Percentiles rank a stretch among this genome's conserved stretches.
Conservation (phyloP, 1,140 invertebrate species). For the Atta cephalotes region DNA sequence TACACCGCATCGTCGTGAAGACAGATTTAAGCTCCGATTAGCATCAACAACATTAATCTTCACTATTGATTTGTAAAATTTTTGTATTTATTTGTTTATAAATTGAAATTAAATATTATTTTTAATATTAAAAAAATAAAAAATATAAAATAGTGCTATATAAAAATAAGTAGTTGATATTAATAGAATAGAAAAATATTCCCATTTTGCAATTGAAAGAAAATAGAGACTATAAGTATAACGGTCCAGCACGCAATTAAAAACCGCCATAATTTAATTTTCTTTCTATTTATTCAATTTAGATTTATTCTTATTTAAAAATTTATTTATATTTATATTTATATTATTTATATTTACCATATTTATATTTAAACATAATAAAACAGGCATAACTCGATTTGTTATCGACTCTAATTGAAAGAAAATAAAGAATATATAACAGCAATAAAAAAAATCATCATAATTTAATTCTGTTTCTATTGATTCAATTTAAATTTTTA, state of each 20-base stretch:
- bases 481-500: neutral
- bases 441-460: neutral
- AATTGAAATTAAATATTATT: neutral
- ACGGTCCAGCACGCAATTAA: neutral
- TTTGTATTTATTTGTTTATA: neutral
- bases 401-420: neutral
- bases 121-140: neutral
- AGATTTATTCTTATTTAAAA: neutral
- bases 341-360: neutral
- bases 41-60: neutral
- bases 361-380: neutral
- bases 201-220: neutral
- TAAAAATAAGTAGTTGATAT: neutral
- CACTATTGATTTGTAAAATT: neutral
- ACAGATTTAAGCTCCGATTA: neutral
- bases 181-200: neutral
- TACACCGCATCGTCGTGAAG: neutral
- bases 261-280: neutral
- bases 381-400: neutral
- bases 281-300: neutral
- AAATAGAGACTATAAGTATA: neutral
- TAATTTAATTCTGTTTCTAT: neutral
- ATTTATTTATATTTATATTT: constrained; percentile 4
- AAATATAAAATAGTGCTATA: neutral
- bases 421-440: constrained; percentile 4